Base-by-base conservation (phyloP, 2,888 invertebrate genomes). In the Troides aeacus region DNA sequence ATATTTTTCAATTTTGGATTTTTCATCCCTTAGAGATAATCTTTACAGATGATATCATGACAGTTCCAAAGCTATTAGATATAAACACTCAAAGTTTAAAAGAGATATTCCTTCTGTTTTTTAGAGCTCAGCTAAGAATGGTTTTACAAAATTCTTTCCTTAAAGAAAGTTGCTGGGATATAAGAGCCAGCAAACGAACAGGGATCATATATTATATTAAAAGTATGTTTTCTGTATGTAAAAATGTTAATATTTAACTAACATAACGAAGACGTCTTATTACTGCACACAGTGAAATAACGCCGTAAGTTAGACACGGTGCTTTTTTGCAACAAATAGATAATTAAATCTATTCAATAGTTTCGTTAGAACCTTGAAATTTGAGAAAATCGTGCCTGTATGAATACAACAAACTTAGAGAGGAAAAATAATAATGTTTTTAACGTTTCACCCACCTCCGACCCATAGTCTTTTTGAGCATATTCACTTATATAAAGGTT, bases 301-400 rank as follows among this genome's bases (percentile, higher is more conserved):
- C 73, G 73, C 72, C 74, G 76, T 74, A 74, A 75, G 75, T 77
- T 74, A 69, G 69, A 70, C 72, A 74, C 74, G 67, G 59, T 8
- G 60, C 30, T 76, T 82, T 82, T 82, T 81, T 81, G 77, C 75
- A 68, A 67, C 72, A 74, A 75, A 72, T 66, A 42, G 59, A 70
- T 71, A 83, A 87, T 85, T 83, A 82, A 83, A 77, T 79, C 84
- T 83, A 80, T 81, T 82, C 81, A 76, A 76, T 80, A 77, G 83
- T 85, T 85, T 81, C 81, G 78, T 50, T 65, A 71, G 77, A 85
- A 86, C 88, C 87, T 87, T 79, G 73, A 60, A 75, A 76, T 66
- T 74, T 71, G 76, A 74, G 72, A 71, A 67, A 76, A 77, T 87
- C 87, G 88, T 87, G 88, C 87, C 86, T 82, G 81, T 79, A 75